Evolutionary conservation across 1,140 invertebrate genomes (phyloP), one percentile per base, ranked within the genome.

Genomic region (Charaxes varanes): DNA sequence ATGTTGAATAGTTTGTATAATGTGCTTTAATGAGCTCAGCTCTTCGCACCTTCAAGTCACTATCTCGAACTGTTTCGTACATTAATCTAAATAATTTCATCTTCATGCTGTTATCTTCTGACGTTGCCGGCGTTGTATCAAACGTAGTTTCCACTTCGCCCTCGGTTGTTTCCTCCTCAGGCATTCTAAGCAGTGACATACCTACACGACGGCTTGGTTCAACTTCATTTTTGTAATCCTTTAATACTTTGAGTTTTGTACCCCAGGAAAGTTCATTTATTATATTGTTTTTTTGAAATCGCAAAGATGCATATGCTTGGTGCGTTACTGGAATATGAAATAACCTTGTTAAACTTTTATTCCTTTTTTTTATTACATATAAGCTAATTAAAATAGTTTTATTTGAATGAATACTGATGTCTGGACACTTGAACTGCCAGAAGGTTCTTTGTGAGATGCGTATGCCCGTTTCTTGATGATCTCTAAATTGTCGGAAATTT

Each of bases 31-130:
- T 64, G 0, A 64, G 19, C 13, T 76, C 71, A 0, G 71, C 69
- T 11, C 63, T 61, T 33, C 62, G 62, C 0, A 69, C 57, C 31
- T 74, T 76, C 2, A 62, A 10, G 3, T 74, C 71, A 13, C 65
- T 74, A 16, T 79, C 72, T 8, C 60, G 38, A 0, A 79, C 57
- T 0, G 64, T 64, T 22, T 79, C 74, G 8, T 74, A 72, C 74
- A 79, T 79, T 0, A 79, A 41, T 0, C 74, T 33, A 19, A 76
- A 79, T 1, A 79, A 8, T 30, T 79, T 79, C 5, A 76, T 41
- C 17, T 72, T 67, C 58, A 79, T 79, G 6, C 49, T 63, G 8
- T 32, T 55, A 1, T 74, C 73, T 13, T 74, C 64, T 0, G 28
- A 27, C n/a, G 18, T 40, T 4, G 4, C 3, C 13, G 11, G 6